Conservation (phyloP, 2,113 vertebrate species). For the Machaerirhynchus nigripectus region DNA sequence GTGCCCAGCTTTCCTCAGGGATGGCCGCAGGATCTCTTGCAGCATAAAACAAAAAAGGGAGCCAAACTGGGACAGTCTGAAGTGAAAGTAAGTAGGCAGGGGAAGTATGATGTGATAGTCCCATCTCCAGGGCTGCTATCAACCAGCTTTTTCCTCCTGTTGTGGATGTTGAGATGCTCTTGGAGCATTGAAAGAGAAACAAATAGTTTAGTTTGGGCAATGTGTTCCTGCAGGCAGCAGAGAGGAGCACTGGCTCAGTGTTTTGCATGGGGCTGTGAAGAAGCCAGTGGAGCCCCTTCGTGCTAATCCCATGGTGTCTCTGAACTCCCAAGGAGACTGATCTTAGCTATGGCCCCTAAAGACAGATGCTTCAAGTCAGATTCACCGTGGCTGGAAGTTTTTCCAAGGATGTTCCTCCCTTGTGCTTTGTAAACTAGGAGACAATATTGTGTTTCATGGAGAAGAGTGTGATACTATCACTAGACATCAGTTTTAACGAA, state of each 20-base stretch:
- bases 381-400: slow-evolving; percentile 31
- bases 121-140: neutral
- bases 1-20: slow-evolving; percentile 32
- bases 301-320: slow-evolving; percentile 39
- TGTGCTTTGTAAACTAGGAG: neutral
- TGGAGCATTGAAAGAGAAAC: neutral
- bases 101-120: neutral
- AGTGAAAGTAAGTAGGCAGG: neutral
- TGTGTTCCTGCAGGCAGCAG: neutral
- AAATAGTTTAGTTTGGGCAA: neutral
- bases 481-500: neutral
- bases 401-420: slow-evolving; percentile 5
- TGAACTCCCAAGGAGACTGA: slow-evolving; percentile 25
- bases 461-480: neutral
- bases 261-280: neutral
- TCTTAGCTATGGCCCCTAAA: slow-evolving; percentile 3
- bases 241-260: neutral
- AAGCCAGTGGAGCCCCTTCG: neutral
- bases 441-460: neutral
- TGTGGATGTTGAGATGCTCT: neutral
- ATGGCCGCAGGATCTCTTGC: neutral
- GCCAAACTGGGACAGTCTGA: neutral
- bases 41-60: neutral
- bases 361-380: slow-evolving; percentile 39
- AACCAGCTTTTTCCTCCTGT: neutral